Evolutionary conservation across 2,888 invertebrate genomes (phyloP).

Genomic region (Ethmia dodecea): DNA sequence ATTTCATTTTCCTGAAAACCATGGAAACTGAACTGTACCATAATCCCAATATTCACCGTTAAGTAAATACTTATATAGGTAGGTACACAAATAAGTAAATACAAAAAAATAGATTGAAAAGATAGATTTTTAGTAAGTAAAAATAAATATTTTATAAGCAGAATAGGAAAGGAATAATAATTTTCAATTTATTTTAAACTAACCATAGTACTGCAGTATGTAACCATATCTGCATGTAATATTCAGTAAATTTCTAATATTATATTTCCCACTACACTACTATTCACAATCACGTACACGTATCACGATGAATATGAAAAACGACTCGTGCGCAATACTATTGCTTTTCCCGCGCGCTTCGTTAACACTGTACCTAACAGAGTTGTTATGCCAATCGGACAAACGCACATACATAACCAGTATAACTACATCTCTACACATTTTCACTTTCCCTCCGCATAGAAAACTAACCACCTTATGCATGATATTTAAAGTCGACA

Average conservation of each 20-base stretch:
- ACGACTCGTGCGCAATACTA: slow-evolving; percentile 33
- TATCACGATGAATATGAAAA: slow-evolving; percentile 1
- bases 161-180: no score
- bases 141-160: no score
- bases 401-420: slow-evolving; percentile 16
- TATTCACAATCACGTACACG: background rate
- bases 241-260: no score
- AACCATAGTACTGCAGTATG: no score
- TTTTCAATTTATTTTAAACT: no score
- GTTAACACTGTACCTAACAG: slow-evolving; percentile 26
- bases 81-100: no score
- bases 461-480: slow-evolving; percentile 5
- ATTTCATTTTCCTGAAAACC: slow-evolving; percentile 67
- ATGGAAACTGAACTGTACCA: background rate
- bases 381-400: slow-evolving; percentile 22
- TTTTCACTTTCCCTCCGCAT: slow-evolving; percentile 14
- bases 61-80: no score
- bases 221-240: no score
- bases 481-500: slow-evolving; percentile 4
- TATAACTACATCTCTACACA: slow-evolving; percentile 17
- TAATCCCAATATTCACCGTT: background rate
- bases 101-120: no score
- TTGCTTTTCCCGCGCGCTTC: slow-evolving; percentile 41
- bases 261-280: slow-evolving; percentile 4
- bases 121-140: no score